Base-by-base conservation (phyloP, 2,113 vertebrate species). In the Crocuta crocuta region DNA sequence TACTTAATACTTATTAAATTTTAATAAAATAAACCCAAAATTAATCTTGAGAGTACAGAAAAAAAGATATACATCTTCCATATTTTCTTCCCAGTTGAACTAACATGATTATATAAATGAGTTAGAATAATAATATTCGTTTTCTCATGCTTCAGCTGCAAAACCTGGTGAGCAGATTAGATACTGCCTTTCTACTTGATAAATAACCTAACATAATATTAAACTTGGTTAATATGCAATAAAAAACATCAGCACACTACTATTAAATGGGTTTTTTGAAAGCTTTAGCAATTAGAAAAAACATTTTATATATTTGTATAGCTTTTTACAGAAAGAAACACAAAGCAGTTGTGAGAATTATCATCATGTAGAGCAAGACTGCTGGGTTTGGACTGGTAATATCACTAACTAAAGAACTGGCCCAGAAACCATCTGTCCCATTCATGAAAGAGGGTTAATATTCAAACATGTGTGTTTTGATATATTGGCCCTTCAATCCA, bases 371-470 rank as follows among this genome's bases (percentile, higher is more conserved):
- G 31, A 2, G 16, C 3, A 26, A 3, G 17, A 76, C 11, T 48
- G 7, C 23, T 58, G 15, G 24, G 24, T 11, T 26, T 43, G 15
- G 7, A 48, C 3, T 50, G 31, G 15, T 70, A 33, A 45, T 48
- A n/a, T 31, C 23, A 71, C 10, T 0, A 4, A 39, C 2, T 10
- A 74, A 78, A 86, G 1, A 2, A 92, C 5, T 84, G 53, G 31
- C 55, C 95, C 95, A 61, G 86, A 97, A 97, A 85, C 55, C 66
- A 91, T 48, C 35, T 95, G 65, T 94, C 96, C 92, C 24, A 81
- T 95, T 66, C 2, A 96, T 78, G 90, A 39, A 94, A 68, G 55
- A 43, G 58, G 53, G 74, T 94, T 98, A 97, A 94, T 98, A 96
- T 78, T 98, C 53, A 95, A 86, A 4, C 45, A 94, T 55, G 35